Conservation (phyloP, 2,113 vertebrate species). For the Collichthys lucidus region DNA sequence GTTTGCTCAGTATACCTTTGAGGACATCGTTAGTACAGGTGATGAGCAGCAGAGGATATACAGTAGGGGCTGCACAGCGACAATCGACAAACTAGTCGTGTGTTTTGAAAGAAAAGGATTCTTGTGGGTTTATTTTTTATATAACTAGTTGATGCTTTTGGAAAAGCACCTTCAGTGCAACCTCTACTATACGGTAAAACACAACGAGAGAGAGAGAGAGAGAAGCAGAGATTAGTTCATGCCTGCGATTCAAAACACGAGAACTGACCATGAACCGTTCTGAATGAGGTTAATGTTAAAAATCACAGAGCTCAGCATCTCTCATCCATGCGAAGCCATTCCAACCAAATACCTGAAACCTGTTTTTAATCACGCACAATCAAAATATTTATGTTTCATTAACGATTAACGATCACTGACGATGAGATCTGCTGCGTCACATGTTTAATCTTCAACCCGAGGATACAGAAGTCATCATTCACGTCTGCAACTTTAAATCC, state of each 20-base stretch:
- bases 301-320: constrained; percentile 57
- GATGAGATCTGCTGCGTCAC: neutral
- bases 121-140: neutral
- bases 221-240: constrained; percentile 91
- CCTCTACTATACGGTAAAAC: constrained; percentile 55
- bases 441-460: neutral
- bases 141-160: constrained; percentile 45
- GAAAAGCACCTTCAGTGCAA: constrained; percentile 48
- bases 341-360: constrained; percentile 30
- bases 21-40: constrained; percentile 68
- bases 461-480: neutral
- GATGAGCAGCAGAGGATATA: constrained; percentile 33
- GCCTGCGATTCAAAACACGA: constrained; percentile 88
- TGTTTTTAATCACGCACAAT: constrained; percentile 1
- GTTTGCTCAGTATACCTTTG: constrained; percentile 73
- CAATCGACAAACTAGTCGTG: constrained; percentile 30
- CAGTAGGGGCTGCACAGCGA: constrained; percentile 63
- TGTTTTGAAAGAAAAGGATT: too few species aligned
- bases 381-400: neutral
- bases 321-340: constrained; percentile 70
- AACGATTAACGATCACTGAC: neutral
- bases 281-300: constrained; percentile 56
- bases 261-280: constrained; percentile 83
- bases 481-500: neutral
- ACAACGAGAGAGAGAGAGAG: constrained; percentile 34